Percentiles rank a stretch among this genome's conserved stretches.
These are phyloP conservation scores for Orestias chungarensis DNA, from an alignment of 2,797 vertebrate species.

Conservation along the genomic window DNA sequence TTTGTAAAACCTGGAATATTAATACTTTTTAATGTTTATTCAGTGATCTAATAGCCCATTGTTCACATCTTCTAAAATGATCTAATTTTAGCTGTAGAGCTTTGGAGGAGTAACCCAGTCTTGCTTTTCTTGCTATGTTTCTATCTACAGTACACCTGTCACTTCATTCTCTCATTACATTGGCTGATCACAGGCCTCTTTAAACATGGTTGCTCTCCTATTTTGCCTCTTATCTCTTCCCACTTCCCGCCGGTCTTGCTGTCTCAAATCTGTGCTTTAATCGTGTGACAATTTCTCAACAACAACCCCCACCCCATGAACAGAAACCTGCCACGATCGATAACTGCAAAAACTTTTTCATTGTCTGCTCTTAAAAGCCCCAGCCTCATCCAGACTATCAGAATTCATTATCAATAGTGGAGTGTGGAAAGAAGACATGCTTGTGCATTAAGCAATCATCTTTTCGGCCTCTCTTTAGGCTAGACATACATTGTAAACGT, in stretches of 20 bases:
- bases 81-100: conserved; percentile 75
- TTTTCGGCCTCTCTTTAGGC: conserved; percentile 57
- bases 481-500: conserved; percentile 43
- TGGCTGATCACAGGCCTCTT: conserved; percentile 83
- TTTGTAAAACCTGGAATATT: conserved; percentile 65
- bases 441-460: conserved; percentile 49
- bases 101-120: conserved; percentile 67
- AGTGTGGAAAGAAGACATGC: conserved; percentile 35
- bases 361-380: conserved; percentile 66
- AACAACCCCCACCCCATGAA: conserved; percentile 12
- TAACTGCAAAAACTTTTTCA: conserved; percentile 71
- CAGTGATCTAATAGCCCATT: conserved; percentile 55
- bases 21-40: conserved; percentile 63
- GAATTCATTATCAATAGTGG: conserved; percentile 65
- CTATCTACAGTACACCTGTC: conserved; percentile 74
- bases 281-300: conserved; percentile 75
- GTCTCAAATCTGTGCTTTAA: conserved; percentile 79
- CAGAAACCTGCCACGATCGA: conserved; percentile 72
- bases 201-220: conserved; percentile 78
- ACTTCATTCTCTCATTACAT: conserved; percentile 71
- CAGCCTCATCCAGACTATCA: conserved; percentile 72
- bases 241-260: conserved; percentile 69
- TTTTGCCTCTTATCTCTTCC: conserved; percentile 79
- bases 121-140: conserved; percentile 66
- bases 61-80: conserved; percentile 69